Conservation (phyloP, 2,797 vertebrate species). For the Decapterus maruadsi region DNA sequence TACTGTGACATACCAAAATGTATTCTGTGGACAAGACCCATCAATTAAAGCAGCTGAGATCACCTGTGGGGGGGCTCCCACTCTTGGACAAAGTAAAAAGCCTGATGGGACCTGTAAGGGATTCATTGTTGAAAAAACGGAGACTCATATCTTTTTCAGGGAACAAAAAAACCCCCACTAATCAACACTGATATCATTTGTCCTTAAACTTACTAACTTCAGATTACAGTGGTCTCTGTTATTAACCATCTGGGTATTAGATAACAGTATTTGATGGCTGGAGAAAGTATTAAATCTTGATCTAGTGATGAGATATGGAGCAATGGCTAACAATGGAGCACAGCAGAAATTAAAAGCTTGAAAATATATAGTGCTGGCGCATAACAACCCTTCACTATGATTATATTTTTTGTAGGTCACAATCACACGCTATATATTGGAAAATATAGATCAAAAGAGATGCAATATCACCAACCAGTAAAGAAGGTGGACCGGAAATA, state of each 20-base stretch:
- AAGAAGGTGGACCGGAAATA: too few relatives aligned
- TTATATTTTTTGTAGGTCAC: too few relatives aligned
- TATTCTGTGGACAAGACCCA: background rate
- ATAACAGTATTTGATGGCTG: background rate
- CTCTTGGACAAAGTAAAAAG: background rate
- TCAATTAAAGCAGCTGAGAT: background rate
- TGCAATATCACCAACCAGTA: too few relatives aligned
- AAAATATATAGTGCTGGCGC: background rate
- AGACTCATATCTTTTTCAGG: background rate
- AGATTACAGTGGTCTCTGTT: background rate
- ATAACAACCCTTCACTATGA: background rate
- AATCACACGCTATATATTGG: too few relatives aligned
- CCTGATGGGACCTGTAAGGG: too few relatives aligned
- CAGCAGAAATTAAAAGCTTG: background rate
- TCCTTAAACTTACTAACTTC: background rate
- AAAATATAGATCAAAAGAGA: too few relatives aligned
- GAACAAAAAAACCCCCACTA: background rate
- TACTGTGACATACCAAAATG: background rate
- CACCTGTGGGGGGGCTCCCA: background rate
- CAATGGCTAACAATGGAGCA: background rate
- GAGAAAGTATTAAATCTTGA: background rate
- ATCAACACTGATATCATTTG: background rate
- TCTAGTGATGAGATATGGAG: background rate
- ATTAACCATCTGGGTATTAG: background rate
- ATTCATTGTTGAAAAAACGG: background rate